Evolutionary conservation across 2,888 invertebrate species (phyloP), one percentile per base, ranked within the genome.

Genomic region (Temnothorax ravouxi): DNA sequence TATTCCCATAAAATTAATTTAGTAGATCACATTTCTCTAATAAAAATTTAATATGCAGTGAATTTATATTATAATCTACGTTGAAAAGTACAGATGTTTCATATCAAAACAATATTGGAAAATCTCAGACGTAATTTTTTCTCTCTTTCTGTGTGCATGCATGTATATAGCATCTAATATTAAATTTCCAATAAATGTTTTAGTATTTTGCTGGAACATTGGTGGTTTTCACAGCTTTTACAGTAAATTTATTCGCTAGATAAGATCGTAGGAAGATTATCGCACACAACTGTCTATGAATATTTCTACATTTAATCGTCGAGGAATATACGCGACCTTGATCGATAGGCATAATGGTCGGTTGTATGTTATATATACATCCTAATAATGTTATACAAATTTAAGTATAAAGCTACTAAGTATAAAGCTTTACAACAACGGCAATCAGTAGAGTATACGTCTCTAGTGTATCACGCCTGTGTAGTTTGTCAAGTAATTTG

Each of bases 401-500:
- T 76, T 18, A 76, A 76, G 52, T 62, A 50, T 62, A 75, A 75
- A 76, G 25, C 66, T 76, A 76, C 25, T 29, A 29, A 29, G 29
- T 29, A 29, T 29, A 29, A 29, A 29, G 13, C 41, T 66, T 76
- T 38, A 18, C 6, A 44, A 21, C 18, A 18, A 9, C 21, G 47
- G 44, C 44, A 61, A 74, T 74, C 74, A 74, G 38, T 59, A 62
- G 13, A 61, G 47, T 29, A 29, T 47, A 47, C 41, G 41, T 56
- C 21, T 56, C 21, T 54, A 52, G 47, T 29, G 50, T 52, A 38
- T 66, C 50, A 52, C 21, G 29, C 21, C n/a, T 41, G 25, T 38
- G 9, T 76, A 76, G 67, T 76, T 76, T 76, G 25, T 76, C 67
- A 25, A 76, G 67, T 76, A 76, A 76, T 54, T 76, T 76, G 25